Conservation (phyloP, 1,140 invertebrate genomes). For the Phymorhynchus buccinoides region DNA sequence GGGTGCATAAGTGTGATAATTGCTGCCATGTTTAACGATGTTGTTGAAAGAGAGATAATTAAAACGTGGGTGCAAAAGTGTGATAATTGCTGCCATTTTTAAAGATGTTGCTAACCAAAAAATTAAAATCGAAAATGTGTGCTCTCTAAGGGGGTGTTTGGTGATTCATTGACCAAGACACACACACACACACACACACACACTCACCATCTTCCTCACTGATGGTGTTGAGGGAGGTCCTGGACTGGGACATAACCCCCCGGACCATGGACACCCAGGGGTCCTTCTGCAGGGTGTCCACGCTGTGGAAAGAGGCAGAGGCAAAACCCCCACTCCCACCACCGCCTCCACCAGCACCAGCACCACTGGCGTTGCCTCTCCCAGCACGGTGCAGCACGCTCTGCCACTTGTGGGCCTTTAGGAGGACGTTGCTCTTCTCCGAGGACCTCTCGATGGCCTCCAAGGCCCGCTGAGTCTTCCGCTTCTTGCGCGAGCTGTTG, state of each 20-base stretch:
- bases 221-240: slow-evolving; percentile 59
- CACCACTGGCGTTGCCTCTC: not conserved
- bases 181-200: not conserved
- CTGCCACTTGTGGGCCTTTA: slow-evolving; percentile 63
- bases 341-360: not conserved
- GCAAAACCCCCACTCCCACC: no score
- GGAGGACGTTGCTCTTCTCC: slow-evolving; percentile 55
- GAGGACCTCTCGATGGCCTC: slow-evolving; percentile 54
- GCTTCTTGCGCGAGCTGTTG: slow-evolving; percentile 53
- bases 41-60: no score
- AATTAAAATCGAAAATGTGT: no score
- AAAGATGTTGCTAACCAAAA: no score
- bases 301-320: not conserved
- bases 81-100: no score
- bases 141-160: no score
- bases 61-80: no score
- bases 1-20: no score
- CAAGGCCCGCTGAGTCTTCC: slow-evolving; percentile 56
- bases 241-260: slow-evolving; percentile 54
- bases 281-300: slow-evolving; percentile 46
- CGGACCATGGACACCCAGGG: slow-evolving; percentile 58
- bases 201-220: slow-evolving; percentile 52
- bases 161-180: not conserved
- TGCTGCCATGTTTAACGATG: no score
- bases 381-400: slow-evolving; percentile 46